phyloP scores from a whole-genome alignment of 2,797 vertebrate genomes.

The Sebastes hubbsi region DNA sequence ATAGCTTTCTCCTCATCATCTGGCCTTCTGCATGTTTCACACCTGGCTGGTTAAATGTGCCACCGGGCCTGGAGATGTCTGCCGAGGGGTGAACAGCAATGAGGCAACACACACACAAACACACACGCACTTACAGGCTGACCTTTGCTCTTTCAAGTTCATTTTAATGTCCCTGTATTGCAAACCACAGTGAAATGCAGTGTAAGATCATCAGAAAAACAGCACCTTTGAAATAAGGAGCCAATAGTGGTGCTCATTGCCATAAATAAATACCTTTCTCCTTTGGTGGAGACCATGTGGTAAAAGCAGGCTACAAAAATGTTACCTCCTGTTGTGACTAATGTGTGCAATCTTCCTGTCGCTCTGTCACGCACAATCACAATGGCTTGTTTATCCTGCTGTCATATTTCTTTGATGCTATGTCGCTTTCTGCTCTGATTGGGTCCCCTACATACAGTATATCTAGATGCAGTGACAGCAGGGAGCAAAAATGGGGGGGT shows the following conservation, averaged over 20 bases:
- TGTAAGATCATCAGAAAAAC: neutral
- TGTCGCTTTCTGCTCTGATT: conserved; percentile 23
- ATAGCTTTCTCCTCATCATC: conserved; percentile 65
- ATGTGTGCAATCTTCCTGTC: conserved; percentile 56
- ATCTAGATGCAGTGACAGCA: conserved; percentile 28
- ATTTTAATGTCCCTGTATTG: neutral
- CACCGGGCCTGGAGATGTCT: conserved; percentile 52
- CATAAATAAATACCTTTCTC: conserved; percentile 35
- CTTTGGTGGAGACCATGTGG: conserved; percentile 17
- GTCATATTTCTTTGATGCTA: conserved; percentile 46
- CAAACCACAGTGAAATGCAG: neutral
- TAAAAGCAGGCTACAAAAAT: conserved; percentile 40
- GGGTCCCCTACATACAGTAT: conserved; percentile 1
- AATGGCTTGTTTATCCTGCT: conserved; percentile 52
- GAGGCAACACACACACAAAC: neutral
- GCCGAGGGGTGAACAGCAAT: conserved; percentile 28
- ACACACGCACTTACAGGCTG: neutral
- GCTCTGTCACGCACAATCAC: conserved; percentile 41
- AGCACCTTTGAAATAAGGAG: neutral
- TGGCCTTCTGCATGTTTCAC: conserved; percentile 72
- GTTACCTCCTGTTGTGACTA: conserved; percentile 56
- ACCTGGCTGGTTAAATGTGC: conserved; percentile 77
- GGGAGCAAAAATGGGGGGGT: conserved; percentile 38
- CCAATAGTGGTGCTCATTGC: neutral
- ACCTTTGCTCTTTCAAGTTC: conserved; percentile 29